Evolutionary conservation across 2,113 vertebrate species (phyloP), one percentile per base, ranked within the genome.

Genomic region (Passer domesticus): DNA sequence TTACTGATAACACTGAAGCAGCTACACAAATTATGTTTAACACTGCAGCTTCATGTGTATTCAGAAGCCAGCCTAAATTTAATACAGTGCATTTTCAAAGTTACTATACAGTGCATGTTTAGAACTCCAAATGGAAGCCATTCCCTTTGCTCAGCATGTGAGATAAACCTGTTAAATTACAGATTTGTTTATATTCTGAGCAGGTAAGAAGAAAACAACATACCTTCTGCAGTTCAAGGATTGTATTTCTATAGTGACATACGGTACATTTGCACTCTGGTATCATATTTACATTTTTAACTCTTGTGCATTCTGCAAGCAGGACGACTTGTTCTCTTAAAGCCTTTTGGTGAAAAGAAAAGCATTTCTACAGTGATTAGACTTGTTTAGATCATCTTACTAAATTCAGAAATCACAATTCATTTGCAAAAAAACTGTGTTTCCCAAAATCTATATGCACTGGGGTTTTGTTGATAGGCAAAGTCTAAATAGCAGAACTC

Each of bases 101-200:
- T 77, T 91, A 76, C 69, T 63, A 37, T 7, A 60, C 3, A 3
- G 31, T 37, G 55, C 82, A 76, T 31, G 75, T 91, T 63, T 62
- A 92, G 79, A 87, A 87, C 83, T 77, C 86, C 75, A 95, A 88
- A 90, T 93, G 66, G 86, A 95, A 91, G 50, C 79, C 55, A 37
- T 89, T 92, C 81, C 78, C 68, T 90, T 80, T 50, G 31, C 91
- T 95, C 87, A 79, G 83, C 41, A 23, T 53, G 78, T 7, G 27
- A 78, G 44, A 67, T 28, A 87, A 93, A 90, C 69, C 53, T 74
- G 27, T 80, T 72, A 92, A 91, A 93, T 89, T 76, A 90, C 84
- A 92, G 30, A 88, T 88, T 83, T 93, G 55, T 96, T 97, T 94
- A 73, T 91, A 97, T 95, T 94, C 96, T 73, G 81, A 94, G 82